Conservation (phyloP, 2,888 invertebrate genomes). For the Cataglyphis albicans region DNA sequence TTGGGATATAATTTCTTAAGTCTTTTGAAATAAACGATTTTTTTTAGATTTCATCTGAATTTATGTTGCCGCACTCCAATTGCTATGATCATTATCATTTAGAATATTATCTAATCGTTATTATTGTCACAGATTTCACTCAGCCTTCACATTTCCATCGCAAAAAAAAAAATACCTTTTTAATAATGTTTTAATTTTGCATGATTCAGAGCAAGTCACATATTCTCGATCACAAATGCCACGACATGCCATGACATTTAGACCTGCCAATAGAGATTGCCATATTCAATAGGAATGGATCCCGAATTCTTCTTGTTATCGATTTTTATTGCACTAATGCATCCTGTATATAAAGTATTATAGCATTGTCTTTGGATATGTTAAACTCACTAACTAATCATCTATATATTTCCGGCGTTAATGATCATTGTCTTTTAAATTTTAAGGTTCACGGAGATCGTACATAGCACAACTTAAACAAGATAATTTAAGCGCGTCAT, state of each 20-base stretch:
- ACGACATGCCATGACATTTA: background rate
- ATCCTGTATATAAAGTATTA: background rate
- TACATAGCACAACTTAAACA: slow-evolving; percentile 25
- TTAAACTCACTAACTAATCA: slow-evolving; percentile 22
- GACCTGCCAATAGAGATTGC: background rate
- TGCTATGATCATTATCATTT: background rate
- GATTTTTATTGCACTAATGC: background rate
- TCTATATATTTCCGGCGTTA: slow-evolving; percentile 16
- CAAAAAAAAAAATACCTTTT: background rate
- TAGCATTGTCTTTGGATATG: background rate
- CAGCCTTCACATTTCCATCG: background rate
- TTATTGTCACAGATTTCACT: background rate
- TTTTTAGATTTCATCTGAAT: background rate
- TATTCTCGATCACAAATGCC: background rate
- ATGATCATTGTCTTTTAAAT: slow-evolving; percentile 14
- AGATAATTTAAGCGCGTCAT: slow-evolving; percentile 2
- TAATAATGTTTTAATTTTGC: background rate
- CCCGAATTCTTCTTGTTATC: background rate
- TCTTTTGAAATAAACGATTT: background rate
- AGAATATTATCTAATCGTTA: background rate
- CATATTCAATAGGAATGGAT: background rate
- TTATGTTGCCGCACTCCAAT: background rate
- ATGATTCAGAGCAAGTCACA: background rate
- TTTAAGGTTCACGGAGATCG: slow-evolving; percentile 4
- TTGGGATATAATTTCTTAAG: background rate